These are phyloP conservation scores for Cosmorhoe ocellata DNA, from an alignment of 2,888 invertebrate species.

Conservation along the genomic window DNA sequence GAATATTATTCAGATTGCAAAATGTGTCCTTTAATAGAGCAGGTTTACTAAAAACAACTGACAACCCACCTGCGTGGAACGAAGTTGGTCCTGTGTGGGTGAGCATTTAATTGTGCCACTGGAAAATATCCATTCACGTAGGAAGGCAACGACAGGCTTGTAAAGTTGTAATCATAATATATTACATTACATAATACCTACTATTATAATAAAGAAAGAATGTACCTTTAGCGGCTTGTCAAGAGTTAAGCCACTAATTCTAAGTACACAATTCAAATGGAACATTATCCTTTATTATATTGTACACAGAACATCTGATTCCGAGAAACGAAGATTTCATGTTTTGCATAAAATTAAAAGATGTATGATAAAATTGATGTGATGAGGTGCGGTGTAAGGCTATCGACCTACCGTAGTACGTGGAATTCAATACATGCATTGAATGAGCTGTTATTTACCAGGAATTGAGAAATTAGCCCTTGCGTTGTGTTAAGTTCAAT, in stretches of 20 bases:
- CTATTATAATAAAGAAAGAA: too few species aligned
- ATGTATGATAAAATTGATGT: conserved; percentile 10
- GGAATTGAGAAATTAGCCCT: conserved; percentile 44
- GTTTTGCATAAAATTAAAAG: conserved; percentile 2
- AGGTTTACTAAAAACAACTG: conserved; percentile 42
- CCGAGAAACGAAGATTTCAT: conserved; percentile 1
- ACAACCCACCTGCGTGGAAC: conserved; percentile 42
- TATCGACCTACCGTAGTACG: conserved; percentile 41
- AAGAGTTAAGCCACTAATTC: too few species aligned
- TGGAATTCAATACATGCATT: conserved; percentile 54
- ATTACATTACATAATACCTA: too few species aligned
- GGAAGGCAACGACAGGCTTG: conserved; percentile 26
- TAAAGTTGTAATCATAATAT: too few species aligned
- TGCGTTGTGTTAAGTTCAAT: conserved; percentile 38
- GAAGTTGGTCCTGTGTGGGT: conserved; percentile 47
- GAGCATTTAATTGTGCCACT: conserved; percentile 40
- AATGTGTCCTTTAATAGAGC: conserved; percentile 34
- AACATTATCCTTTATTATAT: background rate
- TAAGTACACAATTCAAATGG: background rate
- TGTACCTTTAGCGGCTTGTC: background rate
- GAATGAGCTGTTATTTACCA: conserved; percentile 50
- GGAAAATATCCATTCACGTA: conserved; percentile 35
- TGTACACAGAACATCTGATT: background rate
- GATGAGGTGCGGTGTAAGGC: conserved; percentile 22
- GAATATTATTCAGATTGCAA: conserved; percentile 30